Evolutionary conservation across 2,888 invertebrate genomes (phyloP).

Genomic region (Troglohyphantes excavatus): DNA sequence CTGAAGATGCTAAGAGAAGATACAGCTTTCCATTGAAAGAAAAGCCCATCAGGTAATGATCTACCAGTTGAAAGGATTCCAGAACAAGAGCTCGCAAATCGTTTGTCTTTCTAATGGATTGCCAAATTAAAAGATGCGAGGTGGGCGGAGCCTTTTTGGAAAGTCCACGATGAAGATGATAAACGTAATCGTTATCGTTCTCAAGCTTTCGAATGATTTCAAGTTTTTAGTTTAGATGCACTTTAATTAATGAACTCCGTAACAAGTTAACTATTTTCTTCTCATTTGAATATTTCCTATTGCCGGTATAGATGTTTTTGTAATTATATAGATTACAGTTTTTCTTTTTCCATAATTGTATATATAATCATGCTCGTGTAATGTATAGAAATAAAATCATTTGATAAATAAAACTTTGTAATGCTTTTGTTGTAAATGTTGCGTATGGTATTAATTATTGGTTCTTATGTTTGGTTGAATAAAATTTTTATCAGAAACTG

Average conservation of each 20-base stretch:
- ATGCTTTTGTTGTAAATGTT: too few relatives aligned
- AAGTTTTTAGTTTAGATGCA: constrained; percentile 34
- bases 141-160: constrained; percentile 31
- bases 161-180: constrained; percentile 64
- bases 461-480: too few relatives aligned
- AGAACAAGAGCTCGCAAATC: constrained; percentile 50
- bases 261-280: too few relatives aligned
- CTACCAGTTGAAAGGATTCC: constrained; percentile 26
- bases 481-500: too few relatives aligned
- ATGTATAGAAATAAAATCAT: too few relatives aligned
- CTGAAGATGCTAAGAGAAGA: constrained; percentile 42
- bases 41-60: constrained; percentile 42
- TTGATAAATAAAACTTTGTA: too few relatives aligned
- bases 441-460: too few relatives aligned
- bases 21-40: constrained; percentile 17
- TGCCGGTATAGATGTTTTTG: too few relatives aligned
- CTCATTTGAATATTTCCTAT: too few relatives aligned
- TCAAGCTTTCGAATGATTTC: constrained; percentile 13
- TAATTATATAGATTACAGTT: too few relatives aligned
- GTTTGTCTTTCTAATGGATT: constrained; percentile 71
- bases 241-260: not conserved
- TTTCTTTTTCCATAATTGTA: too few relatives aligned
- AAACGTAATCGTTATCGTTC: constrained; percentile 68
- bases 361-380: too few relatives aligned
- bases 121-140: constrained; percentile 71